These are phyloP conservation scores for Drosophila tanythrix DNA, from an alignment of 2,888 invertebrate species.

Conservation along the genomic window DNA sequence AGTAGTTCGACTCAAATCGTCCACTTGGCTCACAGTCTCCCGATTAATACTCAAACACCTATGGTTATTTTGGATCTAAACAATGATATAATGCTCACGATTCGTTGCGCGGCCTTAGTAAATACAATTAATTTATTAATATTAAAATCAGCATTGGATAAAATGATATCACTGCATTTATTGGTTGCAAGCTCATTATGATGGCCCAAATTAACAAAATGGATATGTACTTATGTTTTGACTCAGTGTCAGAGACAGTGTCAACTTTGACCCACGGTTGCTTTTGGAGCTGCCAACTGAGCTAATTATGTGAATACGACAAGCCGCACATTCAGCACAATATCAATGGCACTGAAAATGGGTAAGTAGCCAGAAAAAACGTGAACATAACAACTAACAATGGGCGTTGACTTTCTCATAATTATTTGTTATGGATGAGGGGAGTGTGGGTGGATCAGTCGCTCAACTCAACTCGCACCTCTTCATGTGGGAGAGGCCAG, in stretches of 20 bases:
- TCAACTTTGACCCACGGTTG: constrained; percentile 38
- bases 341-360: constrained; percentile 44
- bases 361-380: constrained; percentile 43
- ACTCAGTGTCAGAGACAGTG: neutral
- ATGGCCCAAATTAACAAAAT: constrained; percentile 4
- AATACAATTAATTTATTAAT: neutral
- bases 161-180: neutral
- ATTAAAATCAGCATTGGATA: neutral
- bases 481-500: constrained; percentile 1
- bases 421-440: constrained; percentile 50
- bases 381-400: constrained; percentile 53
- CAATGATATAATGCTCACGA: neutral
- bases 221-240: neutral
- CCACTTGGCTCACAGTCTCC: neutral
- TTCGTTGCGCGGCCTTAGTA: neutral
- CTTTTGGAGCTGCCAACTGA: constrained; percentile 32
- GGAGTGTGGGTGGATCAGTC: neutral
- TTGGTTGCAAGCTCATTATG: neutral
- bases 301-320: constrained; percentile 70
- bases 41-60: neutral
- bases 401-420: constrained; percentile 72
- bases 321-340: constrained; percentile 24
- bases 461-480: constrained; percentile 1
- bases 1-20: neutral
- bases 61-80: neutral